phyloP scores from a whole-genome alignment of 2,797 vertebrate genomes.

The Eurystomus glaucurus region DNA sequence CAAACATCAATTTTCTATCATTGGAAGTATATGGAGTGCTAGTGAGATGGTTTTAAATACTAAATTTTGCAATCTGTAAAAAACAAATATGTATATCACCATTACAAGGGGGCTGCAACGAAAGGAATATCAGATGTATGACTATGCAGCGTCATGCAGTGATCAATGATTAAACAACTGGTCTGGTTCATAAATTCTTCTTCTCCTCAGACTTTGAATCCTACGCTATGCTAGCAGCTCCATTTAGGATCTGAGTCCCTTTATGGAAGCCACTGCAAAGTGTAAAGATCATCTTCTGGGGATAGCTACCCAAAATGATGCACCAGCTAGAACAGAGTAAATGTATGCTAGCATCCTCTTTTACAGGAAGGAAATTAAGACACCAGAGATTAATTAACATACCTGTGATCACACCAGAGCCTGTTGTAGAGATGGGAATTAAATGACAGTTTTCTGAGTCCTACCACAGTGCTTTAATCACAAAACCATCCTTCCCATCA shows the following conservation, averaged over 20 bases:
- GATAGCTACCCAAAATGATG: not conserved
- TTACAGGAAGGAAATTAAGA: not conserved
- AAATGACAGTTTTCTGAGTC: not conserved
- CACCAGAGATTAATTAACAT: slow-evolving; percentile 17
- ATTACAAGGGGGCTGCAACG: not conserved
- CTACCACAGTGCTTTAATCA: not conserved
- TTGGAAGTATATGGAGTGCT: not conserved
- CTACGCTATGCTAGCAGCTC: not conserved
- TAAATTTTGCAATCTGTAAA: not conserved
- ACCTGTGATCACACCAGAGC: not conserved
- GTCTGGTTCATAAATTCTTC: not conserved
- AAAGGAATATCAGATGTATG: not conserved
- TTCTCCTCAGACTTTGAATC: not conserved
- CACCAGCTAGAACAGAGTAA: not conserved
- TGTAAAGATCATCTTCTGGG: not conserved
- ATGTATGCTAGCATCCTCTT: not conserved
- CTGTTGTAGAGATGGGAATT: not conserved
- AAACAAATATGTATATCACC: not conserved
- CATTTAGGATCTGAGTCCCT: not conserved
- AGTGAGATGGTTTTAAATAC: not conserved
- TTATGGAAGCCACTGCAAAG: not conserved
- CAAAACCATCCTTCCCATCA: not conserved
- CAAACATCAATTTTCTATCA: not conserved
- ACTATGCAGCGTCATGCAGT: not conserved
- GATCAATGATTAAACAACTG: not conserved